Evolutionary conservation across 2,888 invertebrate species (phyloP).

Genomic region (Mycogona germanica): DNA sequence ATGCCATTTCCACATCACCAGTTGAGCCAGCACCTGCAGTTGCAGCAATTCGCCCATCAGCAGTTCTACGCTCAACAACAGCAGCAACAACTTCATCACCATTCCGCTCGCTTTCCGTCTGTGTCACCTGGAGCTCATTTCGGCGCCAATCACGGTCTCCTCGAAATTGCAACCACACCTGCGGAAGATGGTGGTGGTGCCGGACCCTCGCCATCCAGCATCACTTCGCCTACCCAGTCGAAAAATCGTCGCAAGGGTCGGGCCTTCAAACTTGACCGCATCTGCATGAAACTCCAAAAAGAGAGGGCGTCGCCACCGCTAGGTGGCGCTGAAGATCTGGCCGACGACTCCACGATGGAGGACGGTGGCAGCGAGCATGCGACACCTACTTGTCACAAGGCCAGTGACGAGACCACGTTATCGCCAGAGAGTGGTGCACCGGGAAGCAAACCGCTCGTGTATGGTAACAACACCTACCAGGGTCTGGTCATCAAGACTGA

Average conservation of each 20-base stretch:
- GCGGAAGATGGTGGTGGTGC: no score
- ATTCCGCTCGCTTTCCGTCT: no score
- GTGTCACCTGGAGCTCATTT: no score
- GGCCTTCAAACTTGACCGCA: conserved; percentile 62
- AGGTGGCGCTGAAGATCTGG: neutral
- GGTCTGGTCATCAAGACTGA: no score
- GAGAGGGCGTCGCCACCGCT: conserved; percentile 23
- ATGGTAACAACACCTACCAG: neutral
- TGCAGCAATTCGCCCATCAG: neutral
- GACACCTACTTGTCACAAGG: neutral
- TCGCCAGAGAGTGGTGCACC: neutral
- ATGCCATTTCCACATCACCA: neutral
- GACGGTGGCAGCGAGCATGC: conserved; percentile 2
- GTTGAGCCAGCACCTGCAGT: neutral
- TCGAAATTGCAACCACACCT: no score
- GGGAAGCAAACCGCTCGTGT: neutral
- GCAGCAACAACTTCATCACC: conserved; percentile 19
- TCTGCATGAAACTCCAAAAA: conserved; percentile 30
- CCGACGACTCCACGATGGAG: conserved; percentile 10
- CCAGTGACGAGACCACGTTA: neutral
- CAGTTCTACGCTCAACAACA: conserved; percentile 7
- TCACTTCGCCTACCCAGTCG: conserved; percentile 30
- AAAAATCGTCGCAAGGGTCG: conserved; percentile 71
- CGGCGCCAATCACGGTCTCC: no score
- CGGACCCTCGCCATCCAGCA: no score